phyloP scores from a whole-genome alignment of 2,113 vertebrate species.

The Euleptes europaea region DNA sequence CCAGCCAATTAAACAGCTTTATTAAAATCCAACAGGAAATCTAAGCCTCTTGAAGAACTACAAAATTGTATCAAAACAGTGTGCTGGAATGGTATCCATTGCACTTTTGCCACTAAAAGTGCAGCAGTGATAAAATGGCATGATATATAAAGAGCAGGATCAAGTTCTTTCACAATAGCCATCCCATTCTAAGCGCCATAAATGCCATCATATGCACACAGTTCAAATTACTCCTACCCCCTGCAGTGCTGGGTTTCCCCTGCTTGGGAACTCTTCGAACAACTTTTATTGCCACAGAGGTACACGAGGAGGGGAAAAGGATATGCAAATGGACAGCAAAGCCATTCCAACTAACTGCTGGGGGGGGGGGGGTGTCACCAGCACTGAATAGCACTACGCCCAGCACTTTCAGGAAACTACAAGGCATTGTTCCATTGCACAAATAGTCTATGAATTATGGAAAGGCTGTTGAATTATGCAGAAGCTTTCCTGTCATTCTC shows the following conservation, averaged over 20 bases:
- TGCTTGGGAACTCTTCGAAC: background rate
- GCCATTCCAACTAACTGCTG: background rate
- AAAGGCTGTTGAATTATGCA: constrained; percentile 64
- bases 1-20: background rate
- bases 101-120: background rate
- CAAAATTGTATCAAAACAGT: background rate
- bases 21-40: background rate
- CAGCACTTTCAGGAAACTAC: constrained; percentile 25
- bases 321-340: constrained; percentile 27
- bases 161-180: constrained; percentile 2
- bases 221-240: no score
- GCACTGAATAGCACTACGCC: constrained; percentile 34
- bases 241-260: constrained; percentile 1
- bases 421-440: constrained; percentile 59
- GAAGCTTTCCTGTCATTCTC: constrained; percentile 54
- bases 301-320: rapidly evolving
- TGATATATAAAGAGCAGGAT: constrained; percentile 13
- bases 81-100: background rate
- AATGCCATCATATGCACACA: background rate
- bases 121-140: background rate
- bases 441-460: constrained; percentile 64
- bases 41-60: background rate
- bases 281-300: background rate
- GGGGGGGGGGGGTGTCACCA: constrained; percentile 22
- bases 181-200: constrained; percentile 3